These are phyloP conservation scores for Campylorhamphus procurvoides DNA, from an alignment of 2,113 vertebrate genomes.

Conservation along the genomic window DNA sequence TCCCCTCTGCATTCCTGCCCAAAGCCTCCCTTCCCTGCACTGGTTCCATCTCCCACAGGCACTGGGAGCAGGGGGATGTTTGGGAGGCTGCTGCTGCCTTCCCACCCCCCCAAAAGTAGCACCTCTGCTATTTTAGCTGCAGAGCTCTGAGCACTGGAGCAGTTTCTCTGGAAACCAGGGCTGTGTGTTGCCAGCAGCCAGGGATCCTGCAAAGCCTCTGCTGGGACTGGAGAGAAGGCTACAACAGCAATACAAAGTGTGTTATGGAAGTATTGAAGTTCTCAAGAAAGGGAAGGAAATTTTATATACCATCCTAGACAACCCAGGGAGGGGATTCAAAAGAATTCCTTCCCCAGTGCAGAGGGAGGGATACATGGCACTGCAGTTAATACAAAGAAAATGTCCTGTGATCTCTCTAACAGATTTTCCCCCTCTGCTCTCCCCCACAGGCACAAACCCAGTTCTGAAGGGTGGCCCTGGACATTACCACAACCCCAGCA, in stretches of 20 bases:
- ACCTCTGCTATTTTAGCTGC: conserved; percentile 35
- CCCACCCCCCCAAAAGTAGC: neutral
- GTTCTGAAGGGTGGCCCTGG: neutral
- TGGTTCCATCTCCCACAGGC: neutral
- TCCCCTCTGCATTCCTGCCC: neutral
- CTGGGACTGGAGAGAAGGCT: neutral
- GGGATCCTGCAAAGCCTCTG: neutral
- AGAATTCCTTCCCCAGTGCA: neutral
- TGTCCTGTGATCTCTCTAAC: neutral
- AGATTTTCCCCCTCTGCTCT: neutral
- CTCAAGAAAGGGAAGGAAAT: neutral
- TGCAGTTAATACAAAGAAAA: neutral
- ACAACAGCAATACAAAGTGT: neutral
- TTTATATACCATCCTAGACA: neutral
- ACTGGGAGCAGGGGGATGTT: neutral
- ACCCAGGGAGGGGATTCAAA: neutral
- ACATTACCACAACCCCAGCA: rapidly evolving
- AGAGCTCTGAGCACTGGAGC: neutral
- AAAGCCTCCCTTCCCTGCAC: neutral
- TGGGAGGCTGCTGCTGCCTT: conserved; percentile 18
- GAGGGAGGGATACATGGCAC: neutral
- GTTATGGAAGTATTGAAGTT: neutral
- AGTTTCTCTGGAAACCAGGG: conserved; percentile 58
- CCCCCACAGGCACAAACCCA: neutral
- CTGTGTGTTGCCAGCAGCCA: neutral